Conservation (phyloP, 1,140 invertebrate species). For the Galendromus occidentalis region DNA sequence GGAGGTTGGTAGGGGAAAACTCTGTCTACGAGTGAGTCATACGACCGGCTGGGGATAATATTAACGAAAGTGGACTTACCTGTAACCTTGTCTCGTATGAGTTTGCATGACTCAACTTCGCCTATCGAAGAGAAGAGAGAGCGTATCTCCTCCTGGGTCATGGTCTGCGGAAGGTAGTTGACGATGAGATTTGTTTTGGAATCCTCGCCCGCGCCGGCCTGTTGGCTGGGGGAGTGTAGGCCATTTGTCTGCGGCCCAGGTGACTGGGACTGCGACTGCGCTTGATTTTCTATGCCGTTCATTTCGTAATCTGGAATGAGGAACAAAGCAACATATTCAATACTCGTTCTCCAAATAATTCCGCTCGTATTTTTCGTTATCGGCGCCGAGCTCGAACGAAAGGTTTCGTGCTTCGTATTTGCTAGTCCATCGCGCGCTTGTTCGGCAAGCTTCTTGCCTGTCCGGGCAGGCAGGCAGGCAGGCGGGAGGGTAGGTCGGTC, state of each 20-base stretch:
- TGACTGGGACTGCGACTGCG: neutral
- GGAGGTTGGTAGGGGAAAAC: no score
- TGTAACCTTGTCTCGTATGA: constrained; percentile 93
- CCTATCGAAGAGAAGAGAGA: constrained; percentile 93
- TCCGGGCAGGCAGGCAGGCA: no score
- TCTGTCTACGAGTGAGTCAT: no score
- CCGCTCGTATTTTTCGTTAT: no score
- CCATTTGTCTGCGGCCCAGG: constrained; percentile 2
- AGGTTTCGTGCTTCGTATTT: no score
- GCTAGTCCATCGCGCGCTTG: no score
- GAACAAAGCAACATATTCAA: neutral
- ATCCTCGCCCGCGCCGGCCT: constrained; percentile 44
- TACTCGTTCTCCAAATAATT: no score
- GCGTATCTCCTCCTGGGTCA: constrained; percentile 97
- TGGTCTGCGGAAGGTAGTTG: constrained; percentile 96
- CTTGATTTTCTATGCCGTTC: neutral
- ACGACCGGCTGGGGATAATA: no score
- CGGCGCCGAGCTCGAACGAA: no score
- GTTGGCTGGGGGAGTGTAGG: constrained; percentile 8
- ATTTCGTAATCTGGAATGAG: neutral
- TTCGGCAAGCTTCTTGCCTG: no score
- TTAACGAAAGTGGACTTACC: constrained; percentile 36
- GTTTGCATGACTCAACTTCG: constrained; percentile 95
- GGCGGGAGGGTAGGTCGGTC: no score
- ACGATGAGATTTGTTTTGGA: constrained; percentile 97